These are phyloP conservation scores for Megastigmus dorsalis DNA, from an alignment of 2,888 invertebrate species.

Conservation along the genomic window DNA sequence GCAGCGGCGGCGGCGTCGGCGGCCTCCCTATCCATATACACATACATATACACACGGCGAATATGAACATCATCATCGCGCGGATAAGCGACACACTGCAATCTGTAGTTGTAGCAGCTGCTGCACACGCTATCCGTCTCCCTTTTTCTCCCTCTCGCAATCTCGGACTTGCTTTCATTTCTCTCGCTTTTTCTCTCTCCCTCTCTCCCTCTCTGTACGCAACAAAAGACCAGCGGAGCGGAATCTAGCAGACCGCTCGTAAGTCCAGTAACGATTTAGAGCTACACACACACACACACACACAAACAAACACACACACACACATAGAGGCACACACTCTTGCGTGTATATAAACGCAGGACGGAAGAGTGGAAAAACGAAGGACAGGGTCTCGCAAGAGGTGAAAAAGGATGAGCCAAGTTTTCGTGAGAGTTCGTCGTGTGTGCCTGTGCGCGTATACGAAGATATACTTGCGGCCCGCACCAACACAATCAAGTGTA, in stretches of 20 bases:
- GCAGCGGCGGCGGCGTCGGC: too few species aligned
- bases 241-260: not conserved
- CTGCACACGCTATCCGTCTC: not conserved
- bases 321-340: not conserved
- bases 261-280: not conserved
- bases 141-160: not conserved
- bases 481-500: too few species aligned
- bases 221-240: conserved; percentile 28
- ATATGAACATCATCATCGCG: conserved; percentile 41
- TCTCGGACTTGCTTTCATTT: not conserved
- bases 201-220: not conserved
- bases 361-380: not conserved
- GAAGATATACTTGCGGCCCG: too few species aligned
- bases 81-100: conserved; percentile 28
- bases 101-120: too few species aligned
- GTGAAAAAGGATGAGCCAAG: too few species aligned
- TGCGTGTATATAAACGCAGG: not conserved
- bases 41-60: too few species aligned
- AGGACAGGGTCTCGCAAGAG: not conserved
- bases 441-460: too few species aligned
- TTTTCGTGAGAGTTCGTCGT: too few species aligned
- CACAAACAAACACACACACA: not conserved
- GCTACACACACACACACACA: not conserved
- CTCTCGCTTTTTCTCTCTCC: conserved; percentile 16
- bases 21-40: not conserved